Base-by-base conservation (phyloP, 1,140 invertebrate genomes). In the Drosophila ironensis region DNA sequence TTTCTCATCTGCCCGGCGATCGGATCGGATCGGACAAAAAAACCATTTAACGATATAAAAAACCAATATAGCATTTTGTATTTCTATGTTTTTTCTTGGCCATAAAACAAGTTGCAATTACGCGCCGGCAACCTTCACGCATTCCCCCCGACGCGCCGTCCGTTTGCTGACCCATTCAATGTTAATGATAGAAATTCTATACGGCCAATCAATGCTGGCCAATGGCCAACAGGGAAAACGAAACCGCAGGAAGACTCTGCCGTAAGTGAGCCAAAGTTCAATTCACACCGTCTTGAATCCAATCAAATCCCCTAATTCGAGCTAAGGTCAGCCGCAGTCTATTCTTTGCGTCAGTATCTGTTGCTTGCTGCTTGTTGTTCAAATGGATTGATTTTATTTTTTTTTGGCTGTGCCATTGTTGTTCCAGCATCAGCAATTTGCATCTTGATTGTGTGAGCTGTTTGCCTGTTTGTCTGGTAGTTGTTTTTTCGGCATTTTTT, bases 321-420 rank as follows among this genome's bases (percentile, higher is more conserved):
- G 35, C 78, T 84, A 77, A 82, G 77, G 77, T 81, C 77, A 81
- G 41, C 37, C 45, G 51, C 53, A 41, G 71, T 56, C 56, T 51
- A 59, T 67, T 63, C 61, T 75, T 71, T 70, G 33, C 14, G 16
- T 30, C 1, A 1, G n/a, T 11, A 30, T 16, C 12, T 8, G 17
- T 14, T 25, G 42, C 57, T n/a, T n/a, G n/a, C n/a, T n/a, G n/a
- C n/a, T n/a, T 38, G 50, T 81, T 72, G 67, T 75, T 61, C 54
- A 76, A 76, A 68, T 70, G 86, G 80, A 84, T 86, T 84, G 78
- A 86, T 84, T n/a, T n/a, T 74, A 86, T 82, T 63, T 72, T 66
- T 45, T 42, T 68, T 57, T 54, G 54, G 33, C 54, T 42, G 57
- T 74, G 61, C 48, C 68, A 70, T 86, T 84, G 69, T 84, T 86